Percentiles rank a stretch among this genome's conserved stretches.
These are phyloP conservation scores for Lontra canadensis DNA, from an alignment of 2,113 vertebrate genomes.

Conservation along the genomic window DNA sequence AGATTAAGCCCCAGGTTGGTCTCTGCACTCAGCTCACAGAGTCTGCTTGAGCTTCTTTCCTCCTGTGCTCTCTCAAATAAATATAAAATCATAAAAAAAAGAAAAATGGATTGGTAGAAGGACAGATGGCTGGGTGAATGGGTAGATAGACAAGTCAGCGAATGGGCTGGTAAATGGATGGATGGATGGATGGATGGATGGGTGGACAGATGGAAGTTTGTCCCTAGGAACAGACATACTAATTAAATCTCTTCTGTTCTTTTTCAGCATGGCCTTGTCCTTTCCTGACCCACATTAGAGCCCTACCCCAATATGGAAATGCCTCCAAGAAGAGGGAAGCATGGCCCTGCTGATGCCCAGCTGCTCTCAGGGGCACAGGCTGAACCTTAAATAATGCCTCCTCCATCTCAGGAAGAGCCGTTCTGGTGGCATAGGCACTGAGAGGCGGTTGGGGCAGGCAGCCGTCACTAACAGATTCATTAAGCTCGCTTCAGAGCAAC, in stretches of 20 bases:
- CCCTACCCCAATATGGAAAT: not conserved
- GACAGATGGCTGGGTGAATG: not conserved
- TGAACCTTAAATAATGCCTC: conserved; percentile 71
- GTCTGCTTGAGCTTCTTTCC: not conserved
- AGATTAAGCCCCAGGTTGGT: not conserved
- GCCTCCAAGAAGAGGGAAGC: not conserved
- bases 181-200: no score
- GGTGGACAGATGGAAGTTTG: not conserved
- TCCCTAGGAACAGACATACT: not conserved
- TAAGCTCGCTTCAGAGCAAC: conserved; percentile 88
- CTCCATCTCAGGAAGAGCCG: conserved; percentile 55
- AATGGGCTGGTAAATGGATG: no score
- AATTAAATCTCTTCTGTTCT: not conserved
- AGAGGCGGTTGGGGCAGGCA: conserved; percentile 82
- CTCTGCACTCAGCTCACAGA: not conserved
- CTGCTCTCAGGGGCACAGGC: conserved; percentile 56
- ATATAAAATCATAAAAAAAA: not conserved
- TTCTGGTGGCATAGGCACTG: conserved; percentile 71
- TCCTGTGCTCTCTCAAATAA: not conserved
- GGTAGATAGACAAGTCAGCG: no score
- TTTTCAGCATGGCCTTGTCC: not conserved
- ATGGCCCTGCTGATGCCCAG: not conserved
- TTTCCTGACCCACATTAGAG: not conserved
- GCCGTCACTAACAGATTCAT: conserved; percentile 90
- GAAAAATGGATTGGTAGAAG: not conserved